These are phyloP conservation scores for Melanostoma mellinum DNA, from an alignment of 2,888 invertebrate species.

Conservation along the genomic window DNA sequence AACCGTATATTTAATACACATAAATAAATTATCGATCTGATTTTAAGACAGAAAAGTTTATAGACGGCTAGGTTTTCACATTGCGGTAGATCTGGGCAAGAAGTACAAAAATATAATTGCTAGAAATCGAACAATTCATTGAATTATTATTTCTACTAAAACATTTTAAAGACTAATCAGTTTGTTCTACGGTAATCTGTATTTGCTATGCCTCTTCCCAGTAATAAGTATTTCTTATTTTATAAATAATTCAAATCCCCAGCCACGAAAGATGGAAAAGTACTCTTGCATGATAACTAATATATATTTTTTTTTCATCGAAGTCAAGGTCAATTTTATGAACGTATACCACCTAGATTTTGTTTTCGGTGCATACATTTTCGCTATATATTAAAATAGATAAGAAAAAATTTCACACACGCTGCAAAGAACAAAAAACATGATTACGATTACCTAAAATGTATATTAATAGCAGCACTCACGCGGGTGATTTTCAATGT, in stretches of 20 bases:
- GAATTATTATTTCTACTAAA: no score
- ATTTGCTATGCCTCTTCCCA: no score
- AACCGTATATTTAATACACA: no score
- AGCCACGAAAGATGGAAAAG: conserved; percentile 13
- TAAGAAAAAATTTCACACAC: not conserved
- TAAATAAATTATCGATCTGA: no score
- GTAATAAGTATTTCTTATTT: not conserved
- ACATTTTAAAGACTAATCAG: no score
- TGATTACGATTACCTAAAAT: not conserved
- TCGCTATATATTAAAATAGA: not conserved
- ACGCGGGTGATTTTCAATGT: conserved; percentile 5
- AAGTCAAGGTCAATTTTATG: conserved; percentile 14
- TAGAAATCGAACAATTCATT: no score
- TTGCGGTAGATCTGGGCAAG: no score
- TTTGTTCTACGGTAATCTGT: no score
- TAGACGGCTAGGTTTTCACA: no score
- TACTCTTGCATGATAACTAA: conserved; percentile 1
- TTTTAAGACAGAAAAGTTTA: no score
- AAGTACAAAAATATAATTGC: no score
- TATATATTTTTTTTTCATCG: not conserved
- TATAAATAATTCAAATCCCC: not conserved
- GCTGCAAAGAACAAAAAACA: not conserved
- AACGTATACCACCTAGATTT: not conserved
- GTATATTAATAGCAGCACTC: conserved; percentile 5
- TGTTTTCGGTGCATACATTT: not conserved